These are phyloP conservation scores for Rhaphigaster nebulosa DNA, from an alignment of 2,888 invertebrate species.

Conservation along the genomic window DNA sequence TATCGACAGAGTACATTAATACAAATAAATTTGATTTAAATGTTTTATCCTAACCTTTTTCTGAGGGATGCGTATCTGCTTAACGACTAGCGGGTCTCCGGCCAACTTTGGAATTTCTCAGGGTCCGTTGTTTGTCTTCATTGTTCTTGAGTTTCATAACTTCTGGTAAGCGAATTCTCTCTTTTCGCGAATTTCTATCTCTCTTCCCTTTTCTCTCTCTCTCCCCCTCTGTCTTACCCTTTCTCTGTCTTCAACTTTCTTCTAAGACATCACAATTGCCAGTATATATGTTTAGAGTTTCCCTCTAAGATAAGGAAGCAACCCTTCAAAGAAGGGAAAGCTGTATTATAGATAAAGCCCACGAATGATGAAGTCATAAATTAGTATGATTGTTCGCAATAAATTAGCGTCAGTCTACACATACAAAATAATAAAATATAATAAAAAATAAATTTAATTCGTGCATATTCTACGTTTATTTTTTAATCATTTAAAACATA, in stretches of 20 bases:
- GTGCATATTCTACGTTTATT: no score
- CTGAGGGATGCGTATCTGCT: background rate
- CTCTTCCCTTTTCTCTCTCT: background rate
- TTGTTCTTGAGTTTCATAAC: constrained; percentile 41
- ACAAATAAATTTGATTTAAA: background rate
- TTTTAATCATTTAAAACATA: no score
- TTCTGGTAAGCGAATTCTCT: constrained; percentile 1
- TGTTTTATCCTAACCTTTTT: background rate
- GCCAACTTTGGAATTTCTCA: background rate
- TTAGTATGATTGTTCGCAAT: no score
- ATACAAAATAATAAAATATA: no score
- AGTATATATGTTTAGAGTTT: background rate
- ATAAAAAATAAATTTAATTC: no score
- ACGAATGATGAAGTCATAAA: no score
- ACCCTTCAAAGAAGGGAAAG: no score
- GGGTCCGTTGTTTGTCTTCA: constrained; percentile 25
- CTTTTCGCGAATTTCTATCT: constrained; percentile 21
- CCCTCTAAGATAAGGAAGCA: no score
- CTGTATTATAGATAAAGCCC: no score
- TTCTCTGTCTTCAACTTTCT: background rate
- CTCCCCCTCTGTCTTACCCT: background rate
- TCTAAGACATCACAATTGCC: background rate
- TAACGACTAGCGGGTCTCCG: background rate
- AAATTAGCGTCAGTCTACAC: no score
- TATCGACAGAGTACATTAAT: no score